These are phyloP conservation scores for Prosapia bicincta DNA, from an alignment of 2,888 invertebrate species.

Conservation along the genomic window DNA sequence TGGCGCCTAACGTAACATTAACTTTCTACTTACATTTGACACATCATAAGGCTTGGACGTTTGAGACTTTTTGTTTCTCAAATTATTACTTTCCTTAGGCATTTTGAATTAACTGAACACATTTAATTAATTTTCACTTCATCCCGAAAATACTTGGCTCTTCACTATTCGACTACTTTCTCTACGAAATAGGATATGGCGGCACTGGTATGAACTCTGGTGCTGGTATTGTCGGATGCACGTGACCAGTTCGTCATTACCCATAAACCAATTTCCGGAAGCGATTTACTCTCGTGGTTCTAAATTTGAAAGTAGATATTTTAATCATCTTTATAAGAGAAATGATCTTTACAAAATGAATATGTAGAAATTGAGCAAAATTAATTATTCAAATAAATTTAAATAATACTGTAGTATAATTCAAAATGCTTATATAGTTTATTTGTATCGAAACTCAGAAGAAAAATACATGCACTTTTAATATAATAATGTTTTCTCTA, in stretches of 20 bases:
- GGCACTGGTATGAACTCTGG: conserved; percentile 31
- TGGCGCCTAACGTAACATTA: conserved; percentile 33
- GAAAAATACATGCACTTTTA: too few species aligned
- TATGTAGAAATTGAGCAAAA: too few species aligned
- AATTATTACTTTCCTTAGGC: conserved; percentile 46
- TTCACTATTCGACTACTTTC: conserved; percentile 42
- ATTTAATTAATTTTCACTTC: conserved; percentile 41
- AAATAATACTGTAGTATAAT: too few species aligned
- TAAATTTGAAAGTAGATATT: not conserved
- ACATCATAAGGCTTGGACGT: conserved; percentile 49
- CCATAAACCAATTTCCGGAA: not conserved
- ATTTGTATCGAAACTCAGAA: too few species aligned
- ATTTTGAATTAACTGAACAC: conserved; percentile 40
- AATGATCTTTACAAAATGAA: too few species aligned
- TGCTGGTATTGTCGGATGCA: conserved; percentile 16
- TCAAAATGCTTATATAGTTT: too few species aligned
- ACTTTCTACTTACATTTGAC: conserved; percentile 49
- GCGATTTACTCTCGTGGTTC: not conserved
- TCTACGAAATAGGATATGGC: conserved; percentile 40
- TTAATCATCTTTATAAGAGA: too few species aligned
- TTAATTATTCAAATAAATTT: too few species aligned
- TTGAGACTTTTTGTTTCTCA: conserved; percentile 44
- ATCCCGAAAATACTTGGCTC: conserved; percentile 42
- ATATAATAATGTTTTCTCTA: too few species aligned
- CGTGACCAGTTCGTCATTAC: conserved; percentile 8